Conservation (phyloP, 2,797 vertebrate species). For the Tauraco hartlaubi region DNA sequence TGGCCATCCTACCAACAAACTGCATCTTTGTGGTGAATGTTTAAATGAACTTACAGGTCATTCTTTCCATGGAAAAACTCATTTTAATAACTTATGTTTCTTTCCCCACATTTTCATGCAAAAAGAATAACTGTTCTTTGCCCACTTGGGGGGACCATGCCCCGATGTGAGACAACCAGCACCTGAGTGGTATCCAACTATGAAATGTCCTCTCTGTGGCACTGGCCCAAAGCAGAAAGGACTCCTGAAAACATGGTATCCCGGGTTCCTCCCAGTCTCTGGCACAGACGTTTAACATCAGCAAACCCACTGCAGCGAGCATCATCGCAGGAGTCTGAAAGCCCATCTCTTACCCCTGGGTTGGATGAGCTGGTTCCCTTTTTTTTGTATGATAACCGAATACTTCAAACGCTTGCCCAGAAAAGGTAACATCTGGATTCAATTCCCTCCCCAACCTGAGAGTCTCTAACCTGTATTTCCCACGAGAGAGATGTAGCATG, state of each 20-base stretch:
- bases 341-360: not conserved
- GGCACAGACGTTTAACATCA: not conserved
- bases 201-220: not conserved
- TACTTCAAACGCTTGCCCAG: not conserved
- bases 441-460: not conserved
- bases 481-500: slow-evolving; percentile 9
- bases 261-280: rapidly evolving
- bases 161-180: not conserved
- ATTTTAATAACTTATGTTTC: not conserved
- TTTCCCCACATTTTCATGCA: not conserved
- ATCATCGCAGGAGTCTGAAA: not conserved
- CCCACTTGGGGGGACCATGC: not conserved
- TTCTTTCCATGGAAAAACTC: not conserved
- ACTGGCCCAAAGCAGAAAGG: not conserved
- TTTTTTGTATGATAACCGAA: not conserved
- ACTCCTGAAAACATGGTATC: not conserved
- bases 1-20: not conserved
- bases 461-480: slow-evolving; percentile 59
- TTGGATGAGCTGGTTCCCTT: not conserved
- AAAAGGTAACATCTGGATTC: slow-evolving; percentile 29
- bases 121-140: not conserved
- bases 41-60: not conserved
- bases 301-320: not conserved
- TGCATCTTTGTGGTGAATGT: not conserved
- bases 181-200: rapidly evolving